A percentile compares a stretch with the other conserved stretches of the same genome.
Conservation (phyloP, 2,113 vertebrate genomes). For the Nothocercus nigrocapillus region DNA sequence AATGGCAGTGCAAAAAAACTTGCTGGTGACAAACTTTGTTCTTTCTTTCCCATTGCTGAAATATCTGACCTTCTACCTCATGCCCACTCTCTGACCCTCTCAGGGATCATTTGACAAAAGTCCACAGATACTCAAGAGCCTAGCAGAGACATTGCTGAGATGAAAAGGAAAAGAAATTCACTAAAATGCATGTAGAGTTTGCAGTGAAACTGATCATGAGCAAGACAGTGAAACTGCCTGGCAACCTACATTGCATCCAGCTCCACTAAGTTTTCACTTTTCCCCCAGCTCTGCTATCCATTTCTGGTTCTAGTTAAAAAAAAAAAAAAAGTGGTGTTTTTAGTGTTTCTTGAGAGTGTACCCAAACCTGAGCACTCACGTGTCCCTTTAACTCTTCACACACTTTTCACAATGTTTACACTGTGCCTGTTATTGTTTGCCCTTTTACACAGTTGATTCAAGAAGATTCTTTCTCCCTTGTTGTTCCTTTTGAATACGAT, state of each 20-base stretch:
- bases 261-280: fast-evolving
- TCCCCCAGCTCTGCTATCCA: neutral
- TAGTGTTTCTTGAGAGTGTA: neutral
- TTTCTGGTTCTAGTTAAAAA: neutral
- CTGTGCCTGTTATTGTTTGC: fast-evolving
- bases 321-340: neutral
- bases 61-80: neutral
- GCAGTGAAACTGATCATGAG: fast-evolving
- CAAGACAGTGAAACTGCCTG: neutral
- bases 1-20: fast-evolving
- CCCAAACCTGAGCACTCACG: fast-evolving
- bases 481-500: neutral
- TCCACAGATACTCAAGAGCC: fast-evolving
- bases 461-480: neutral
- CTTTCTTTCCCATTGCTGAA: neutral
- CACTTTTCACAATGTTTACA: neutral
- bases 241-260: fast-evolving
- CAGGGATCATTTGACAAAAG: neutral
- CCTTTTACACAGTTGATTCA: neutral
- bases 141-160: fast-evolving
- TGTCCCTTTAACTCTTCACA: neutral
- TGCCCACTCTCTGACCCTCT: neutral
- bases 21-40: neutral
- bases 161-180: neutral
- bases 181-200: fast-evolving